Base-by-base conservation (phyloP, 2,888 invertebrate genomes). In the Rutpela maculata region DNA sequence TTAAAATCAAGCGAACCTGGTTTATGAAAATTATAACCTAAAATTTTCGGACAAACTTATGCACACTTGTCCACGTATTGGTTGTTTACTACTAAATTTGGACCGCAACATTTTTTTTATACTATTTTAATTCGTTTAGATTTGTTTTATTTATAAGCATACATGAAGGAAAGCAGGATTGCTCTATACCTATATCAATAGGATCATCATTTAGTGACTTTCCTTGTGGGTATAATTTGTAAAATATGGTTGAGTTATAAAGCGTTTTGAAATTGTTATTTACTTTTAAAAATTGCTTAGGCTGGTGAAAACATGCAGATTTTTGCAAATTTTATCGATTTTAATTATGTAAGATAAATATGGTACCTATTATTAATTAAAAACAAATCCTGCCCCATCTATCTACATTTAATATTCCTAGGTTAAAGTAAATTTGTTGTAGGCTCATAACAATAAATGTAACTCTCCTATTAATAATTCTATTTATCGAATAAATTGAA, bases 51-150 rank as follows among this genome's bases (percentile, higher is more conserved):
- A 15, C 15, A 10, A 70, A 69, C 19, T 17, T 38, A 5, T 57
- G 35, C 35, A 57, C 35, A 79, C 79, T 79, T 75, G 80, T 83
- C 80, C 84, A 84, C 84, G 84, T 84, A 84, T 83, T 78, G 78
- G 77, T 80, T 83, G 81, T 78, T 75, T 77, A 77, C 75, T 76
- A 63, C 80, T 82, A 83, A 84, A 84, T 84, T 84, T 83, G 81
- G 38, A 17, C 7, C 6, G 26, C 19, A 22, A 59, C 38, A 71
- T 60, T 71, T 75, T 43, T 43, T 43, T 43, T 12, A 43, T 15
- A 15, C 43, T 43, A 43, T 43, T 43, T 43, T 43, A 15, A 43
- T 11, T 1, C 15, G 4, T 43, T 43, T 43, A 43, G 12, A 15
- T 43, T 43, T 43, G 43, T 15, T 1, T 12, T 43, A 12, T 11